These are phyloP conservation scores for Argynnis bischoffii DNA, from an alignment of 2,888 invertebrate genomes.

Conservation along the genomic window DNA sequence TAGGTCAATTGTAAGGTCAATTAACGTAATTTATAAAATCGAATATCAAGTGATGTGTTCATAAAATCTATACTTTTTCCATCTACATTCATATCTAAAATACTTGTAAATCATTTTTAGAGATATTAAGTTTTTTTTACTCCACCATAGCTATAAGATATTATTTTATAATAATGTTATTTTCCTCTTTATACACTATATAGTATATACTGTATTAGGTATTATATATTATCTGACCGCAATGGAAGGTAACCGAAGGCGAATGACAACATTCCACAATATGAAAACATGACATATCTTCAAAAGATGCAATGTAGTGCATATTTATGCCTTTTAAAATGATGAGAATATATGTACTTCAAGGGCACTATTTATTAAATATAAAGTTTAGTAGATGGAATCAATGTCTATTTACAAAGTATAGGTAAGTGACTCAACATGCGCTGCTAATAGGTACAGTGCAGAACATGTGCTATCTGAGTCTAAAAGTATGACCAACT, in stretches of 20 bases:
- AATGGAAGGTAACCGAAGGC: conserved; percentile 52
- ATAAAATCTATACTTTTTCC: neutral
- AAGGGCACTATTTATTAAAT: no score
- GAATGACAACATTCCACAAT: conserved; percentile 52
- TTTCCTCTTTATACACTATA: neutral
- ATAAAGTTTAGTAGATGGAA: no score
- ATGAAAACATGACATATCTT: conserved; percentile 1
- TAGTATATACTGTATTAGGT: neutral
- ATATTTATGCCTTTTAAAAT: no score
- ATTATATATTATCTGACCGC: conserved; percentile 55
- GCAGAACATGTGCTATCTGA: conserved; percentile 42
- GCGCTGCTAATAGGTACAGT: neutral
- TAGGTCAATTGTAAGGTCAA: conserved; percentile 38
- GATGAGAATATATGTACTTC: no score
- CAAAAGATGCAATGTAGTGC: conserved; percentile 5
- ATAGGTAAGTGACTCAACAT: conserved; percentile 12
- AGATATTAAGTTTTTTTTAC: neutral
- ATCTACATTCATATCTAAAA: neutral
- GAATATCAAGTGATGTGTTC: conserved; percentile 15
- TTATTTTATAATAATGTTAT: conserved; percentile 4
- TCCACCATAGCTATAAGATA: no score
- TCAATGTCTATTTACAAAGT: neutral
- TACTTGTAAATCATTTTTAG: neutral
- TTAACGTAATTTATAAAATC: conserved; percentile 31
- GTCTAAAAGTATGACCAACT: conserved; percentile 37